These are phyloP conservation scores for Bettongia penicillata DNA, from an alignment of 2,113 vertebrate genomes.

Conservation along the genomic window DNA sequence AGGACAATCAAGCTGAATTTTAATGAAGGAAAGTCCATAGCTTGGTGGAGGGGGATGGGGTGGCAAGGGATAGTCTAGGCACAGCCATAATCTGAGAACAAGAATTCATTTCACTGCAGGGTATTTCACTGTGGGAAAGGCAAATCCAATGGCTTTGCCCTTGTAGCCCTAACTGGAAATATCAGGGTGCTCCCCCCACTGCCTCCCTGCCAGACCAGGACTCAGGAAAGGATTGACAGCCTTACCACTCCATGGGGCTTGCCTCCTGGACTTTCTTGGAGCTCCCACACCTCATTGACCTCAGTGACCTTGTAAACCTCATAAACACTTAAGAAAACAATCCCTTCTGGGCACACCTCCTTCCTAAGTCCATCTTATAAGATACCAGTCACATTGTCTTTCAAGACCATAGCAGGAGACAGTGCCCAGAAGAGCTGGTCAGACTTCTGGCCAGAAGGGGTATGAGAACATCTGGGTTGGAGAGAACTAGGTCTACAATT, in stretches of 20 bases:
- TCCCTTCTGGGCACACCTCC: conserved; percentile 63
- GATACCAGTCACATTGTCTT: conserved; percentile 47
- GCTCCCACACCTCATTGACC: conserved; percentile 32
- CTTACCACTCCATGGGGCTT: conserved; percentile 55
- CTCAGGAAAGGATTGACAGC: conserved; percentile 38
- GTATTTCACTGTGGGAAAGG: conserved; percentile 52
- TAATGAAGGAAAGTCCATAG: not conserved
- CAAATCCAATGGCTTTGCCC: conserved; percentile 44
- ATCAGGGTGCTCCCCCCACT: not conserved
- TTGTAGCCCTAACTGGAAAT: conserved; percentile 23
- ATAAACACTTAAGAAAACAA: conserved; percentile 57
- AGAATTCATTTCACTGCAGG: conserved; percentile 63
- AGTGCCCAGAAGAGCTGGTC: not conserved
- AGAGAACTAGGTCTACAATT: not conserved
- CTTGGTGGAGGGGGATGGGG: not conserved
- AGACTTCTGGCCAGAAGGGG: not conserved
- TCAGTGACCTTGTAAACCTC: conserved; percentile 41
- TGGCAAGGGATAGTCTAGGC: not conserved
- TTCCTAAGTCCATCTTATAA: conserved; percentile 59
- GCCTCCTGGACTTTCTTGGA: conserved; percentile 72
- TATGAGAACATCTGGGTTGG: not conserved
- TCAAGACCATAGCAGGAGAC: conserved; percentile 1
- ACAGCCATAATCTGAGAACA: not conserved
- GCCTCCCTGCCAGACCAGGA: not conserved
- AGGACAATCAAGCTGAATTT: not conserved